Evolutionary conservation across 2,113 vertebrate species (phyloP).

Genomic region (Notechis scutatus): DNA sequence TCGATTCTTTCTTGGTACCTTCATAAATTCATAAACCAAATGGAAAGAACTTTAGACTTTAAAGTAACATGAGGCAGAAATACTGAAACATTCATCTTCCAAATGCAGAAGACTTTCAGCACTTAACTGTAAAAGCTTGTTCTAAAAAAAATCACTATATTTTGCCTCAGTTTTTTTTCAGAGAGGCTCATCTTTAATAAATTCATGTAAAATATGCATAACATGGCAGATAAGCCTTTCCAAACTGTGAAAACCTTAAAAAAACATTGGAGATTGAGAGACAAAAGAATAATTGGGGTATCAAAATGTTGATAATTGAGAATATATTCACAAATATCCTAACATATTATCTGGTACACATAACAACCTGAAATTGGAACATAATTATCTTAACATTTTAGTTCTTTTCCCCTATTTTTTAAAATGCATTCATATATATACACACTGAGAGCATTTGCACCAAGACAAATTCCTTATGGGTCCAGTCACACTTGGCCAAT

Average conservation of each 20-base stretch:
- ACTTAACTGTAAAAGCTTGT: background rate
- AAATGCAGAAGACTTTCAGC: background rate
- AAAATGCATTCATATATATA: background rate
- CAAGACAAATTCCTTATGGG: too few relatives aligned
- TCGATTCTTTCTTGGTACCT: background rate
- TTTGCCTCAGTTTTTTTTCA: background rate
- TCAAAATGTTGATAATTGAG: background rate
- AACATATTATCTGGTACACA: background rate
- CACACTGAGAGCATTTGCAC: too few relatives aligned
- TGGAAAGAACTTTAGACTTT: background rate
- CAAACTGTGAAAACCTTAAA: background rate
- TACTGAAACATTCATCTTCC: background rate
- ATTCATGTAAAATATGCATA: background rate
- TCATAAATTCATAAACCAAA: background rate
- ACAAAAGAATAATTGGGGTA: background rate
- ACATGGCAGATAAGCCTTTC: background rate
- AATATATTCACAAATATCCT: background rate
- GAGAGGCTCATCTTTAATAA: background rate
- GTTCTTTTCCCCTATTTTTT: background rate
- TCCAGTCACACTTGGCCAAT: too few relatives aligned
- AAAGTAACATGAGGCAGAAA: background rate
- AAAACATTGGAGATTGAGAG: background rate
- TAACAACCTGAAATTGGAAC: background rate
- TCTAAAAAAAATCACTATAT: background rate
- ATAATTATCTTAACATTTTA: background rate